Conservation (phyloP, 2,888 invertebrate species). For the Drepanosiphum platanoidis region DNA sequence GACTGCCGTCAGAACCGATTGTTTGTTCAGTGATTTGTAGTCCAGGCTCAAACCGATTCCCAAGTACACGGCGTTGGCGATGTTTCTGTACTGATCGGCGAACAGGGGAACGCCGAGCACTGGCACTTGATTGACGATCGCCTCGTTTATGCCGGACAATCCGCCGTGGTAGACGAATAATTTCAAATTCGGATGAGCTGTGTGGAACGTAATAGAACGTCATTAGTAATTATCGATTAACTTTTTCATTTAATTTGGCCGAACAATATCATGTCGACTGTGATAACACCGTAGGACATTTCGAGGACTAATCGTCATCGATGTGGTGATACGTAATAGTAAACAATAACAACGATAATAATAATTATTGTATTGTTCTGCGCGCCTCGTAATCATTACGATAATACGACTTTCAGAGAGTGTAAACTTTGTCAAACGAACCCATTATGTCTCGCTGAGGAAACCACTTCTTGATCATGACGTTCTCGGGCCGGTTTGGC, state of each 20-base stretch:
- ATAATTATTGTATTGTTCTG: too few species aligned
- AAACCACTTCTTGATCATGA: slow-evolving; percentile 75
- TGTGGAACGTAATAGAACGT: too few species aligned
- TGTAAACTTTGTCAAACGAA: too few species aligned
- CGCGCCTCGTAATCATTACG: too few species aligned
- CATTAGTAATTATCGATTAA: too few species aligned
- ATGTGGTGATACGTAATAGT: too few species aligned
- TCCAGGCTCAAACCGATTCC: slow-evolving; percentile 33
- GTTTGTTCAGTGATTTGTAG: slow-evolving; percentile 1
- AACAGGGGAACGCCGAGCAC: slow-evolving; percentile 49
- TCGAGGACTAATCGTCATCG: too few species aligned
- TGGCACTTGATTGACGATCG: slow-evolving; percentile 24
- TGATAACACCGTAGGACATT: too few species aligned
- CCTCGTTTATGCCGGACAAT: slow-evolving; percentile 30
- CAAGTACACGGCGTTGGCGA: slow-evolving; percentile 21
- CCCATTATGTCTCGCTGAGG: slow-evolving; percentile 84
- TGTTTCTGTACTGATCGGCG: slow-evolving; percentile 19
- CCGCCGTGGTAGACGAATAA: slow-evolving; percentile 41
- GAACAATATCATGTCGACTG: too few species aligned
- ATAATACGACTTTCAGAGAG: too few species aligned
- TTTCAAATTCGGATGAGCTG: slow-evolving; percentile 42
- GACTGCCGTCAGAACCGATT: neutral
- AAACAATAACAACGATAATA: too few species aligned
- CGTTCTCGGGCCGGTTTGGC: slow-evolving; percentile 72
- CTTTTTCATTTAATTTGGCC: too few species aligned